These are phyloP conservation scores for Tenthredo notha DNA, from an alignment of 2,888 invertebrate genomes.

Conservation along the genomic window DNA sequence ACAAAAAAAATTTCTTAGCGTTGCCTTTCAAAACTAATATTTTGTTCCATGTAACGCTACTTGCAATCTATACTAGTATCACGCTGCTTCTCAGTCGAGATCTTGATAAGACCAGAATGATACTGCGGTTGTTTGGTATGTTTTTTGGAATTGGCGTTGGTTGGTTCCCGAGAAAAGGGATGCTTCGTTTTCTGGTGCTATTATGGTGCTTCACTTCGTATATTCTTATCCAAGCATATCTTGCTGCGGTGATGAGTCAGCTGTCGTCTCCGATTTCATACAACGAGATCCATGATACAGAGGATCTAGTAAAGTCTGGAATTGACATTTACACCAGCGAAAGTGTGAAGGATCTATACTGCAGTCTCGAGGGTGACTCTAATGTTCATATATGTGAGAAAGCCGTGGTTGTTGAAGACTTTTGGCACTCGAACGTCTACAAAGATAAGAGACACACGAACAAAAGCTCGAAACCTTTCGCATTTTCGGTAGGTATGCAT, in stretches of 20 bases:
- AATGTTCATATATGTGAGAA: conserved; percentile 16
- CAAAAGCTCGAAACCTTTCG: neutral
- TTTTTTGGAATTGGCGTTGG: conserved; percentile 3
- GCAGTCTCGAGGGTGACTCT: neutral
- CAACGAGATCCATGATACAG: neutral
- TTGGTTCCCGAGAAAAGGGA: conserved; percentile 25
- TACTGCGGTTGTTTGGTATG: conserved; percentile 39
- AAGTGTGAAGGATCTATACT: neutral
- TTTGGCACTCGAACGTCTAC: neutral
- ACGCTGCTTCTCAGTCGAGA: neutral
- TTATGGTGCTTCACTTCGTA: conserved; percentile 40
- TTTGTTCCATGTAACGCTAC: neutral
- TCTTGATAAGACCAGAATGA: neutral
- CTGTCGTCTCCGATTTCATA: neutral
- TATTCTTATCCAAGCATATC: conserved; percentile 5
- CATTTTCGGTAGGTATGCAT: neutral
- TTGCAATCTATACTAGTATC: neutral
- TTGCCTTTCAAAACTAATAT: neutral
- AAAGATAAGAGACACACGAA: neutral
- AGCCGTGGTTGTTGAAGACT: neutral
- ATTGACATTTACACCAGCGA: neutral
- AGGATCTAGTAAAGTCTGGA: neutral
- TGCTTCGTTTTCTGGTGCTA: conserved; percentile 19
- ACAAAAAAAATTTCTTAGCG: neutral
- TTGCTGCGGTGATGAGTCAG: conserved; percentile 15